Base-by-base conservation (phyloP, 2,797 vertebrate genomes). In the Muscicapa comitata region DNA sequence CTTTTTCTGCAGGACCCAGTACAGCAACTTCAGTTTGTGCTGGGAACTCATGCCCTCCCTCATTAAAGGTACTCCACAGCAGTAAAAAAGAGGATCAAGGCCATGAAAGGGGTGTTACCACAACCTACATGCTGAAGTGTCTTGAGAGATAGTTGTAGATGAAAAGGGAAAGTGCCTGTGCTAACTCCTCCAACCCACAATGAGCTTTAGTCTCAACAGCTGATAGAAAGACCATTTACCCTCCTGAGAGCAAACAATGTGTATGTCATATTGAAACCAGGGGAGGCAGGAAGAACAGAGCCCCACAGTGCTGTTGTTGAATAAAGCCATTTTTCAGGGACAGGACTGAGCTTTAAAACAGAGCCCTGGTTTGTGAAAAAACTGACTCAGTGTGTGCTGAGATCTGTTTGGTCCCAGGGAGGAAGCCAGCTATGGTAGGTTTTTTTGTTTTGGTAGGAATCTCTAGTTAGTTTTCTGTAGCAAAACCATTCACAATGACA, bases 321-420 rank as follows among this genome's bases (percentile, higher is more conserved):
- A 92, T 38, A 85, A 92, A 85, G 42, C 3, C 13, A 37, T 89
- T 92, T 92, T 79, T 77, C 57, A 87, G 80, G 91, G 74, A 72
- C 19, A 3, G 40, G 37, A 42, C 19, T 4, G 4, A 35, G 10
- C 67, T 94, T 84, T 90, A 86, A 92, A 93, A 66, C 58, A 93
- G 80, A 88, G 66, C 40, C 3, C 1, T 57, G 66, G 24, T 50
- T 75, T 85, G 63, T 92, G 86, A 71, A 86, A 90, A 93, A 70
- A 57, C n/a, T 65, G 53, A 57, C n/a, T 83, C 45, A 42, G 26
- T 77, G 43, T 73, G 37, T 86, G 29, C 40, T 82, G 86, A 61
- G 88, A 73, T 67, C 70, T 92, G 55, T 55, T 63, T 50, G 15
- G 63, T 94, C 78, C 37, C 17, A 35, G 25, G 26, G 71, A 86